Conservation (phyloP, 2,888 invertebrate genomes). For the Schizotus pectinicornis region DNA sequence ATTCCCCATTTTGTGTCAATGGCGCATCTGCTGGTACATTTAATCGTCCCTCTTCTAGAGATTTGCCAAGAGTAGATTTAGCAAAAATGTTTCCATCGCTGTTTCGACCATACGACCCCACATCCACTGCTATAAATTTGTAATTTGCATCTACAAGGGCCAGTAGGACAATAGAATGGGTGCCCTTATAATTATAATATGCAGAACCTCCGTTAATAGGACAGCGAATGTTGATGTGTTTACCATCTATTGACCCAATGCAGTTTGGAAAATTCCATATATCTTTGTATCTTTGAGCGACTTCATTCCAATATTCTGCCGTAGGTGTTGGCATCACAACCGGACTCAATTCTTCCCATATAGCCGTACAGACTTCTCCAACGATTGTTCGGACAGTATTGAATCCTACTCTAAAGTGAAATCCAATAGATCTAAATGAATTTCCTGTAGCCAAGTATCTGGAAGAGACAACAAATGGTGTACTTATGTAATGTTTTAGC, state of each 20-base stretch:
- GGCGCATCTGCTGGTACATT: too few relatives aligned
- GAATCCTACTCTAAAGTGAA: constrained; percentile 45
- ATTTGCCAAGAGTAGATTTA: too few relatives aligned
- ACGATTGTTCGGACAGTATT: too few relatives aligned
- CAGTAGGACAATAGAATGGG: constrained; percentile 33
- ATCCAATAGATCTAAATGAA: constrained; percentile 35
- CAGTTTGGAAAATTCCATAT: constrained; percentile 35
- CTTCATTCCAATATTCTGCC: constrained; percentile 29
- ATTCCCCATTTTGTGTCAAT: too few relatives aligned
- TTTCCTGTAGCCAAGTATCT: constrained; percentile 37
- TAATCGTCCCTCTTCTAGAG: too few relatives aligned
- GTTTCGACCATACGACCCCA: constrained; percentile 20
- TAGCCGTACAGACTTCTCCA: neutral
- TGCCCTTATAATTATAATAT: constrained; percentile 35
- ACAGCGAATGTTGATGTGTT: constrained; percentile 32
- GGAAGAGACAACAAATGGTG: constrained; percentile 18
- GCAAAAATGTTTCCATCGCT: too few relatives aligned
- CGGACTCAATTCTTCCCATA: constrained; percentile 18
- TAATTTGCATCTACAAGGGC: constrained; percentile 18
- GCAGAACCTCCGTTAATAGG: constrained; percentile 34
- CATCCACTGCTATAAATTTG: constrained; percentile 30
- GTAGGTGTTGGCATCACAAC: constrained; percentile 33
- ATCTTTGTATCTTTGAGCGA: constrained; percentile 23
- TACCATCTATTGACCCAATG: constrained; percentile 30
- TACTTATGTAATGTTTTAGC: too few relatives aligned